Percentiles rank a stretch among this genome's conserved stretches.
Conservation (phyloP, 2,113 vertebrate genomes). For the Lethenteron reissneri region DNA sequence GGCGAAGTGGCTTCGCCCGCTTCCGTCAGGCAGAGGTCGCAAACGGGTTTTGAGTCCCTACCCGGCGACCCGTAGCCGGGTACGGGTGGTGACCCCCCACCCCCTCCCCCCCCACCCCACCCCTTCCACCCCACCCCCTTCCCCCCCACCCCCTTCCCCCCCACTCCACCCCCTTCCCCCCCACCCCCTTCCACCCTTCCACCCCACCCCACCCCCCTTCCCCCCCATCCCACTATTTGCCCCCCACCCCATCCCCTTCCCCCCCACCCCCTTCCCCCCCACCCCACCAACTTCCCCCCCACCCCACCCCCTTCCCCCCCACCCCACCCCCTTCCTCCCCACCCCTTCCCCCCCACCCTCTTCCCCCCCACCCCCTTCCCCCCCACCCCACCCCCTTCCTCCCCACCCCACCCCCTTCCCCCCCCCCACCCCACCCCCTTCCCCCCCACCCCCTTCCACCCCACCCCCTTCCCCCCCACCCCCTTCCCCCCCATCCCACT, state of each 20-base stretch:
- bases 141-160: not conserved
- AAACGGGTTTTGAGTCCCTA: too few relatives aligned
- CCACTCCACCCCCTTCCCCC: not conserved
- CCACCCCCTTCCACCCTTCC: not conserved
- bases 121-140: not conserved
- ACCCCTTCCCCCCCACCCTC: not conserved
- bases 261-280: not conserved
- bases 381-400: too few relatives aligned
- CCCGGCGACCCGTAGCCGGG: too few relatives aligned
- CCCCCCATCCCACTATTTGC: too few relatives aligned
- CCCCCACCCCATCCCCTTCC: too few relatives aligned
- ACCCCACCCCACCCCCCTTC: not conserved
- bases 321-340: not conserved
- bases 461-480: not conserved
- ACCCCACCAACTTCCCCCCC: not conserved
- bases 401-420: not conserved
- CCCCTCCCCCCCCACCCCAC: too few relatives aligned
- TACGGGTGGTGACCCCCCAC: too few relatives aligned
- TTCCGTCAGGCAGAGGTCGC: too few relatives aligned
- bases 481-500: not conserved
- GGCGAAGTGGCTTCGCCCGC: too few relatives aligned
- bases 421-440: not conserved
- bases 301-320: not conserved
- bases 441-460: not conserved
- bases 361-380: not conserved